phyloP scores from a whole-genome alignment of 2,888 invertebrate species.

The Stenodera caucasica region DNA sequence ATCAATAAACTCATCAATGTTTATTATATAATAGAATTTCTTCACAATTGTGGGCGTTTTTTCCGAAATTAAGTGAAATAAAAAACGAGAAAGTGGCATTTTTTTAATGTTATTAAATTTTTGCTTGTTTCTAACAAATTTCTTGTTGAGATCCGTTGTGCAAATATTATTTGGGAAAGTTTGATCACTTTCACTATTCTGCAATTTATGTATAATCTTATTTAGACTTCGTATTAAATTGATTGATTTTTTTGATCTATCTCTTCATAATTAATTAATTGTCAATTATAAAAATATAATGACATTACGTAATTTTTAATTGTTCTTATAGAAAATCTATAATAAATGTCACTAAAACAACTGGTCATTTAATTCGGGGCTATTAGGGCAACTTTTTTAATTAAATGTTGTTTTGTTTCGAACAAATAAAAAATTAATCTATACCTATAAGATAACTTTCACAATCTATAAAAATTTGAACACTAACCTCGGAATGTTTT shows the following conservation, averaged over 20 bases:
- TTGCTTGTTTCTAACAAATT: not conserved
- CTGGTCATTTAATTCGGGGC: not conserved
- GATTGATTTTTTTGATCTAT: too few relatives aligned
- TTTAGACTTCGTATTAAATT: too few relatives aligned
- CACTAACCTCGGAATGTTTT: constrained; percentile 3
- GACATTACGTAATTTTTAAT: not conserved
- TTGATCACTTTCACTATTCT: constrained; percentile 4
- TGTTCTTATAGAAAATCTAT: not conserved
- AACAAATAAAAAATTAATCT: too few relatives aligned
- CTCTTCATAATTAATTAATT: not conserved
- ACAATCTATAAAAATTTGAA: not conserved
- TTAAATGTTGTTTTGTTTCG: not conserved
- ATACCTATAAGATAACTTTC: not conserved
- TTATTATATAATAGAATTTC: not conserved
- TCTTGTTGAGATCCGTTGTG: not conserved
- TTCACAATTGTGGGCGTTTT: too few relatives aligned
- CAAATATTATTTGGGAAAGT: constrained; percentile 2
- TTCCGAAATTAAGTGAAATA: too few relatives aligned
- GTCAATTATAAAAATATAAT: not conserved
- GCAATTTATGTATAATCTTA: too few relatives aligned
- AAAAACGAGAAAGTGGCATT: constrained; percentile 1
- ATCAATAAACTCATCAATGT: constrained; percentile 2
- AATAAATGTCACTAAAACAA: not conserved
- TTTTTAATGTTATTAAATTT: not conserved
- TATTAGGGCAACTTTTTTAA: constrained; percentile 1